Evolutionary conservation across 2,888 invertebrate genomes (phyloP), one percentile per base, ranked within the genome.

Genomic region (Bhutanitis thaidina): DNA sequence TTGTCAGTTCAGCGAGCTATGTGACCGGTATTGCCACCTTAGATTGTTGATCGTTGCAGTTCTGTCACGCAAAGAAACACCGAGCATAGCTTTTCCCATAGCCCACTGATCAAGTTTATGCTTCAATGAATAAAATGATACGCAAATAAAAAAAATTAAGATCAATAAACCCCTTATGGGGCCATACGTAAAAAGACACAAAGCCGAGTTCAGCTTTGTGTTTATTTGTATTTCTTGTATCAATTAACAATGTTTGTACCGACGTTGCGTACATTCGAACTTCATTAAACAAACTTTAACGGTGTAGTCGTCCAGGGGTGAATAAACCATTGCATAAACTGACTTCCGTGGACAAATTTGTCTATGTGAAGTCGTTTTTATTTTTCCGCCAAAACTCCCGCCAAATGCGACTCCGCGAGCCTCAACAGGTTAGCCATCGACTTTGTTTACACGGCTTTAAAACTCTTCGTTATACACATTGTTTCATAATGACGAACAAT

Each of bases 381-480:
- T 66, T 64, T 59, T 62, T 58, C 63, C 54, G 59, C 59, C 53
- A 49, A 25, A 14, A 10, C 8, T 9, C 29, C 40, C 35, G 15
- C 53, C 57, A 43, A 30, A 53, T 35, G 43, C 54, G 32, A 37
- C 56, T 50, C 45, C 51, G 53, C 54, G 25, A 13, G 37, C 38
- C 15, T 62, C 73, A 74, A 74, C 74, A 74, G 71, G 74, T 73
- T 64, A 64, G 47, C 56, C 59, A 52, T 55, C 47, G 41, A 40
- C 54, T 57, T 57, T 61, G 55, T 59, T 60, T 56, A 58, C 59
- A 58, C 49, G 51, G 61, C 58, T 63, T 65, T 49, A 47, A 49
- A 48, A 46, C 43, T 40, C 45, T 29, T 37, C 46, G 16, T 37
- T 49, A 59, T 57, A 60, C 52, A 52, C 29, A 27, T 16, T 38